Conservation (phyloP, 1,140 invertebrate genomes). For the Maconellicoccus hirsutus region DNA sequence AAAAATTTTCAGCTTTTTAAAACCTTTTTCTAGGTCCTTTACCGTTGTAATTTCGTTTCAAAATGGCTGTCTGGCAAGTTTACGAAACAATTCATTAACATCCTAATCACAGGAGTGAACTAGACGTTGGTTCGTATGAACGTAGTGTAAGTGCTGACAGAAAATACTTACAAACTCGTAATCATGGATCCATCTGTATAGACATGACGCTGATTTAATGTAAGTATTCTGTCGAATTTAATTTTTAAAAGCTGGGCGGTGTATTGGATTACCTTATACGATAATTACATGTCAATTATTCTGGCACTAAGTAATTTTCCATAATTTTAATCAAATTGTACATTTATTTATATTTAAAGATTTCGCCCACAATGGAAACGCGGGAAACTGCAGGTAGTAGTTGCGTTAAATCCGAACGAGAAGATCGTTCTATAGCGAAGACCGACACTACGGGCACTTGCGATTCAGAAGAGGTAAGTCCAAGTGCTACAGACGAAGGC, state of each 20-base stretch:
- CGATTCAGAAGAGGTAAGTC: conserved; percentile 18
- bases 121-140: too few relatives aligned
- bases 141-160: too few relatives aligned
- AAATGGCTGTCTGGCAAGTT: neutral
- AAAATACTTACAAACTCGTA: too few relatives aligned
- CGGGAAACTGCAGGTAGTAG: neutral
- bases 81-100: neutral
- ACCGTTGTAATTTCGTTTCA: neutral
- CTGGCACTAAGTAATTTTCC: too few relatives aligned
- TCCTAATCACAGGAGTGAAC: neutral
- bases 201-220: too few relatives aligned
- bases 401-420: neutral
- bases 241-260: too few relatives aligned
- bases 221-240: too few relatives aligned
- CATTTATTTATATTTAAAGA: neutral
- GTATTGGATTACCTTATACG: too few relatives aligned
- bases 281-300: too few relatives aligned
- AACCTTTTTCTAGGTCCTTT: neutral
- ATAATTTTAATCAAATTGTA: neutral
- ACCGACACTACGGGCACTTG: neutral
- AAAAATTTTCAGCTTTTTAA: neutral
- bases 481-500: conserved; percentile 21
- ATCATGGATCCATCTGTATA: too few relatives aligned
- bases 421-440: neutral
- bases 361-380: neutral